Percentiles rank a stretch among this genome's conserved stretches.
Conservation (phyloP, 2,113 vertebrate species). For the Sinocyclocheilus anshuiensis region DNA sequence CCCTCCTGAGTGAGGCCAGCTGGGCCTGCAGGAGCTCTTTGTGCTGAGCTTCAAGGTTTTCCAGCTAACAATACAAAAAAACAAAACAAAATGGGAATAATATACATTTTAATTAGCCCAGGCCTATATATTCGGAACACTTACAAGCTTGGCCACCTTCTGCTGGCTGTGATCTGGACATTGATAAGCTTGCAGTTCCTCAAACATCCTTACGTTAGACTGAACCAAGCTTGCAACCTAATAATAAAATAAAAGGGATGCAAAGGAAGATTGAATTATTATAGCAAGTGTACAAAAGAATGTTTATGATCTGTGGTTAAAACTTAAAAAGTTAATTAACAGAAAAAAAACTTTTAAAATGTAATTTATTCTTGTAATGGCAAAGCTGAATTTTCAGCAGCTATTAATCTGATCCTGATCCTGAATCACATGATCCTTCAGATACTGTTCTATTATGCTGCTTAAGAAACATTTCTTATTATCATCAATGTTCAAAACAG, state of each 20-base stretch:
- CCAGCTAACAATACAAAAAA: constrained; percentile 50
- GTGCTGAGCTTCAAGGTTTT: constrained; percentile 63
- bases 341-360: no score
- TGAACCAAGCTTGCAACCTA: constrained; percentile 58
- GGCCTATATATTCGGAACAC: neutral
- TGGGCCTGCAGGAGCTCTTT: constrained; percentile 63
- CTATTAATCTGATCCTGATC: no score
- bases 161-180: constrained; percentile 58
- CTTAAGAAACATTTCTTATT: no score
- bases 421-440: no score
- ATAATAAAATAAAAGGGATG: neutral
- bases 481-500: no score
- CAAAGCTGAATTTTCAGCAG: no score
- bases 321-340: no score
- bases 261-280: neutral
- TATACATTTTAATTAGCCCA: neutral
- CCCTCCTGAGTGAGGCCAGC: constrained; percentile 61
- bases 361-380: no score
- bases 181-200: constrained; percentile 61
- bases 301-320: no score
- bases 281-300: no score
- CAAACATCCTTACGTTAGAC: constrained; percentile 60
- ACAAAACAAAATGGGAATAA: neutral
- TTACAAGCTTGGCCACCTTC: constrained; percentile 62
- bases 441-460: no score